These are phyloP conservation scores for Prionailurus viverrinus DNA, from an alignment of 2,113 vertebrate species.

Conservation along the genomic window DNA sequence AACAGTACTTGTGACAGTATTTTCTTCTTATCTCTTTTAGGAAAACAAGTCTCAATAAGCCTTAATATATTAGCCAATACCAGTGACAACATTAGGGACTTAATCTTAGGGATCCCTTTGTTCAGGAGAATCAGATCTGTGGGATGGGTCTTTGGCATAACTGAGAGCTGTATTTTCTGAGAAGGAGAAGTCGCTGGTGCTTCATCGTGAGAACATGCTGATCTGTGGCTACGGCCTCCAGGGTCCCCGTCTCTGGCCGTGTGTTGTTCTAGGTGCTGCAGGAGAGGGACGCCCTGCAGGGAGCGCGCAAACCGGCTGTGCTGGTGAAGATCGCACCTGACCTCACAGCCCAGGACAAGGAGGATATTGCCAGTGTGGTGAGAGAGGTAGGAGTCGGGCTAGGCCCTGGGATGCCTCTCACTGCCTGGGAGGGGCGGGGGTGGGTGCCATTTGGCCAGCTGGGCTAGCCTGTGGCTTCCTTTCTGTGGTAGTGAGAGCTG, in stretches of 20 bases:
- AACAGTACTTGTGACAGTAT: not conserved
- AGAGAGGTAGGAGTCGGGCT: conserved; percentile 88
- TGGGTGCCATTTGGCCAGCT: not conserved
- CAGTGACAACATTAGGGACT: not conserved
- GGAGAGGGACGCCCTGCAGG: conserved; percentile 90
- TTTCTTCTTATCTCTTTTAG: not conserved
- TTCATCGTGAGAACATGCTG: not conserved
- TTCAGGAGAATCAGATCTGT: not conserved
- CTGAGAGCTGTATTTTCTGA: not conserved
- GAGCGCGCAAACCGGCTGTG: conserved; percentile 88
- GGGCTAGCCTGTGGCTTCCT: not conserved
- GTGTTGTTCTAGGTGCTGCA: conserved; percentile 90
- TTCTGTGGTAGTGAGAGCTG: not conserved
- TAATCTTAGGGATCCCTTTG: not conserved
- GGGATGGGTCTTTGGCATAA: not conserved
- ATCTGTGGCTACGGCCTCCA: not conserved
- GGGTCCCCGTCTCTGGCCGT: not conserved
- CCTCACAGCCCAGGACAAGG: conserved; percentile 92
- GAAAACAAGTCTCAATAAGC: conserved; percentile 14
- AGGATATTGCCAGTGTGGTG: conserved; percentile 93
- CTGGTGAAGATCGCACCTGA: conserved; percentile 98
- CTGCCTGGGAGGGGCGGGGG: not conserved
- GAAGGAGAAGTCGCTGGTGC: not conserved
- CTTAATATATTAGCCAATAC: not conserved
- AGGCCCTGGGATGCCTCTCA: not conserved